Base-by-base conservation (phyloP, 2,113 vertebrate genomes). In the Chascanopsetta lugubris region DNA sequence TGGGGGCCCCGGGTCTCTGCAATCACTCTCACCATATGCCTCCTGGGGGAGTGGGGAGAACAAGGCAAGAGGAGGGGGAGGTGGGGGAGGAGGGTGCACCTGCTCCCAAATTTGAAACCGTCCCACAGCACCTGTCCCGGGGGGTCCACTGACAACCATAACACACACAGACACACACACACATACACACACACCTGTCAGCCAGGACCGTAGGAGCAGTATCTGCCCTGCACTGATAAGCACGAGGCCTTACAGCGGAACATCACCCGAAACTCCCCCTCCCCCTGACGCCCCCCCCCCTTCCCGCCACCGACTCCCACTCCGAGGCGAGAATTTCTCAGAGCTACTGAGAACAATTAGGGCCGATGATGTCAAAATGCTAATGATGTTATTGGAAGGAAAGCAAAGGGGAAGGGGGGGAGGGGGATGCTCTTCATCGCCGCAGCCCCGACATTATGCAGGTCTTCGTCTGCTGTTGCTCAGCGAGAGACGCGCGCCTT, bases 11-110 rank as follows among this genome's bases (percentile, higher is more conserved):
- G 10, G 78, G 75, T 85, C 85, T 77, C 82, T 85, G 75, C 79
- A 85, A 89, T 89, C 85, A 85, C 87, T 87, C 87, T 68, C 80
- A 79, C 88, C 89, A 90, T 85, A 89, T 87, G 89, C 81, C 87
- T 90, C 82, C 77, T 66, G 77, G 79, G 81, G 80, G 75, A 81
- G 73, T 18, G 48, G 51, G 70, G 64, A 8, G 76, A 82, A 79
- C 70, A 78, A 81, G 84, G 69, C 72, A 6, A 58, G 55, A 58
- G 25, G 57, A 58, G 51, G 49, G 54, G 68, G 48, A 66, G 45
- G 54, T 34, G 66, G 60, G 47, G n/a, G n/a, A n/a, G n/a, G n/a
- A n/a, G n/a, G 69, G 76, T 24, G 81, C 90, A 91, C 90, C 88
- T 91, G 91, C 83, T 89, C 71, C 79, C 50, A 81, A 88, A 82